Base-by-base conservation (phyloP, 2,797 vertebrate species). In the Hafferia zeledoni region DNA sequence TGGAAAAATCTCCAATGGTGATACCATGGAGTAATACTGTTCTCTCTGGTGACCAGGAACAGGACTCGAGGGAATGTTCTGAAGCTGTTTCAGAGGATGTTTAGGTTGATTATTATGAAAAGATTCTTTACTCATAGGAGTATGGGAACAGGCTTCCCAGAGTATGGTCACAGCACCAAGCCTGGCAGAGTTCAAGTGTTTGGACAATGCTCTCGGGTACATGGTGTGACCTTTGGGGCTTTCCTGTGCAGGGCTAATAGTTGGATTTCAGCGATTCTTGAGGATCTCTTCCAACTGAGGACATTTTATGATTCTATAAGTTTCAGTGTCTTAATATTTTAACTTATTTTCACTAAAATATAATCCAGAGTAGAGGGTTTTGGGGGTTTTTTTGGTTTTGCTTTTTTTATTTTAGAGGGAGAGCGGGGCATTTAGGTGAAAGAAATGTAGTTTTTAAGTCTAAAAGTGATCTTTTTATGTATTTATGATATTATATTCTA, bases 351-450 rank as follows among this genome's bases (percentile, higher is more conserved):
- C 25, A 31, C 3, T 52, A 44, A 16, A 63, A 71, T 18, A 60
- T 41, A 63, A 68, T 49, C 9, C 64, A 27, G 30, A 69, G 24
- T 5, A 5, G 50, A n/a, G 50, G 41, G 41, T 41, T 43, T 43
- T 43, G 17, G 11, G 46, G 10, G 9, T 17, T 18, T 17, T 52
- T 18, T 11, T 6, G 5, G n/a, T 16, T 25, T 9, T 35, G 9
- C 11, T 2, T 25, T 17, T 2, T 5, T 24, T 22, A 20, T 53
- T 28, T 25, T 22, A 0, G 11, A 37, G 7, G 4, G 4, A 64
- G 5, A 61, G 4, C 0, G 3, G n/a, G 10, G 37, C 5, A 57
- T n/a, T 76, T 50, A 47, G 7, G 20, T 69, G 17, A 75, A 89
- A 63, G 4, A 87, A 68, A 69, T 24, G 3, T 10, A 57, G 11